These are phyloP conservation scores for Labia minor DNA, from an alignment of 2,888 invertebrate species.

Conservation along the genomic window DNA sequence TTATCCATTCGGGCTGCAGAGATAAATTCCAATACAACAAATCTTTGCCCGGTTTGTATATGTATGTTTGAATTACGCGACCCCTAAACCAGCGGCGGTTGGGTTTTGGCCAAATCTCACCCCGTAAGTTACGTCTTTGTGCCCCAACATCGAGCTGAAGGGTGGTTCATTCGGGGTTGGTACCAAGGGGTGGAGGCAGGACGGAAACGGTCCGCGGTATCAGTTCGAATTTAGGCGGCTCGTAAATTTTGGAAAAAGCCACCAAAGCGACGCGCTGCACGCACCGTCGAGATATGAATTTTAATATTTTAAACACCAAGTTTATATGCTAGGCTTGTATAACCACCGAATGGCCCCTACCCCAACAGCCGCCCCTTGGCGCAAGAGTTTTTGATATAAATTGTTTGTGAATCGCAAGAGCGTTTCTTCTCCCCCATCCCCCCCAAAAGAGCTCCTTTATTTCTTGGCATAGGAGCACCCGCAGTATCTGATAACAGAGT, in stretches of 20 bases:
- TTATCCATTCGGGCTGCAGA: conserved; percentile 13
- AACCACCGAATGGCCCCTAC: conserved; percentile 4
- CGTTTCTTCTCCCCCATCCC: not conserved
- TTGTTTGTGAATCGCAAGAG: conserved; percentile 3
- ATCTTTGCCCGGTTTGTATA: conserved; percentile 8
- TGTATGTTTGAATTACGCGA: conserved; percentile 4
- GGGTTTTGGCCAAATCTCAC: conserved; percentile 13
- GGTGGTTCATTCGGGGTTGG: not conserved
- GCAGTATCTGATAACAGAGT: conserved; percentile 13
- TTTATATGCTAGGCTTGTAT: conserved; percentile 13
- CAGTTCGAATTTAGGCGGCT: conserved; percentile 13
- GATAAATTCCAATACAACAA: conserved; percentile 7
- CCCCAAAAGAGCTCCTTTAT: not conserved
- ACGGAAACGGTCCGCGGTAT: conserved; percentile 3
- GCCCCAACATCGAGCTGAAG: not conserved
- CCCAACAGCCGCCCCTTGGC: not conserved
- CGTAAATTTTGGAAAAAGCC: conserved; percentile 13
- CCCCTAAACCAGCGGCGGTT: conserved; percentile 13
- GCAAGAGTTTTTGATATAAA: conserved; percentile 13
- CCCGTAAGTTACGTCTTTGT: not conserved
- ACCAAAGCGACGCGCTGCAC: conserved; percentile 13
- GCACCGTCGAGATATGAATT: conserved; percentile 13
- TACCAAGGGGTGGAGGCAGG: not conserved
- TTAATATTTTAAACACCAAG: conserved; percentile 13
- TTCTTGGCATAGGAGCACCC: conserved; percentile 4